Evolutionary conservation across 1,140 invertebrate species (phyloP).

Genomic region (Zaprionus capensis): DNA sequence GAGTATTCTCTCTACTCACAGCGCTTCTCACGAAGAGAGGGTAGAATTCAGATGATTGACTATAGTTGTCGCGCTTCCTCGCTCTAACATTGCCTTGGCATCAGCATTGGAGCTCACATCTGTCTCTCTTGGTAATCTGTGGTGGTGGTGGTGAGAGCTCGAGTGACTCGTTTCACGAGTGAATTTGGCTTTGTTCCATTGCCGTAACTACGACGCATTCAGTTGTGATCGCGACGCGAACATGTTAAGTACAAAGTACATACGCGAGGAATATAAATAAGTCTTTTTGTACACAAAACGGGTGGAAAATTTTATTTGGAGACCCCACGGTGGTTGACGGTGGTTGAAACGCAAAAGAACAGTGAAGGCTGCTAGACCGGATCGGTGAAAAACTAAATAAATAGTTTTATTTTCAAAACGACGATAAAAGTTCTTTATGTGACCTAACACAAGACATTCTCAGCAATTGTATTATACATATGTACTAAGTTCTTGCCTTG

Average conservation of each 20-base stretch:
- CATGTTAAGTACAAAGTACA: conserved; percentile 57
- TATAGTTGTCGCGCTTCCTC: conserved; percentile 35
- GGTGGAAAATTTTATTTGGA: conserved; percentile 74
- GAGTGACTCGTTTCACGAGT: conserved; percentile 19
- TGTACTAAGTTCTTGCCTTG: conserved; percentile 14
- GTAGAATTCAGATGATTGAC: conserved; percentile 29
- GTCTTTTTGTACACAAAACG: conserved; percentile 44
- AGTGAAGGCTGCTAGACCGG: conserved; percentile 27
- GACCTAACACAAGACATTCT: neutral
- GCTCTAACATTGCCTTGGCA: conserved; percentile 6
- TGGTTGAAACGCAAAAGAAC: conserved; percentile 64
- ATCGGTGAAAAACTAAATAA: conserved; percentile 30
- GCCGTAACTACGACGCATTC: conserved; percentile 55
- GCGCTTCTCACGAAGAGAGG: conserved; percentile 4
- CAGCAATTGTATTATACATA: neutral
- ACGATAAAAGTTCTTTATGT: conserved; percentile 6
- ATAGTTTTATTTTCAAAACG: conserved; percentile 19
- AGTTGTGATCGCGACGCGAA: conserved; percentile 74
- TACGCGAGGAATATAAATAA: conserved; percentile 28
- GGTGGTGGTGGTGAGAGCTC: conserved; percentile 21
- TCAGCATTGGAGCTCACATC: conserved; percentile 30
- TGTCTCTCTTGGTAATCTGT: conserved; percentile 8
- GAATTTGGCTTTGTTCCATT: conserved; percentile 65
- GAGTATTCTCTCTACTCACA: conserved; percentile 16
- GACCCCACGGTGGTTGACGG: conserved; percentile 41